Percentiles rank a stretch among this genome's conserved stretches.
Evolutionary conservation across 53 echinoderm and acorn worm genomes (phyloP).

Genomic region (Luidia sarsii): DNA sequence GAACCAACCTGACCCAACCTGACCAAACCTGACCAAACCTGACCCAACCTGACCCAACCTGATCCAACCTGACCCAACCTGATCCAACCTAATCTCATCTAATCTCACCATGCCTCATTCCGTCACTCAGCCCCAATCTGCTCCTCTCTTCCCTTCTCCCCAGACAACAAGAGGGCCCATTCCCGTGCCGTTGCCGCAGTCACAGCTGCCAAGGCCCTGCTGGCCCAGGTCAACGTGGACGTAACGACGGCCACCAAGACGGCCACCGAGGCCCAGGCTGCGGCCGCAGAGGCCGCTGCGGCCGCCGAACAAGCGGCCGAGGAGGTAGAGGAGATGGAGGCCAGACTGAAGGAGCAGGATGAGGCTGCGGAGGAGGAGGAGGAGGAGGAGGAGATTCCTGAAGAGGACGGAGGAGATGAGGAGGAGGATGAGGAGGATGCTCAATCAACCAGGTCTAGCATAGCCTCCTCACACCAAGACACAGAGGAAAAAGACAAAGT

Average conservation of each 20-base stretch:
- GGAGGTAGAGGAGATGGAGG: slow-evolving; percentile 36
- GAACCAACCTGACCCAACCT: too few species aligned
- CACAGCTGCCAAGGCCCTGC: slow-evolving; percentile 61
- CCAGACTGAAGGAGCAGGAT: background rate
- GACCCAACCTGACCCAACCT: too few species aligned
- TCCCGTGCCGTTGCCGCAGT: slow-evolving; percentile 65
- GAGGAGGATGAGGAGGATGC: slow-evolving; percentile 45
- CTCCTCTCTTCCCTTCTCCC: too few species aligned
- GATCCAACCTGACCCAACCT: too few species aligned
- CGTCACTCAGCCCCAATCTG: too few species aligned
- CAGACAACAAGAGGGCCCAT: slow-evolving; percentile 64
- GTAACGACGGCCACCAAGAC: slow-evolving; percentile 70
- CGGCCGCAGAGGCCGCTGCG: slow-evolving; percentile 80
- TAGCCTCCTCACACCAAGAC: background rate
- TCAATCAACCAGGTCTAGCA: background rate
- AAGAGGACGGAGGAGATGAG: slow-evolving; percentile 59
- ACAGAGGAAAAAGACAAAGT: background rate
- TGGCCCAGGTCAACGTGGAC: slow-evolving; percentile 73
- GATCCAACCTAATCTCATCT: too few species aligned
- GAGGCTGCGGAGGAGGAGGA: slow-evolving; percentile 59
- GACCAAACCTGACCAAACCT: too few species aligned
- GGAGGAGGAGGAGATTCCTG: slow-evolving; percentile 48
- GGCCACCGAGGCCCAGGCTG: slow-evolving; percentile 79
- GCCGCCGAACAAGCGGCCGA: slow-evolving; percentile 60
- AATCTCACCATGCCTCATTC: too few species aligned